Evolutionary conservation across 2,888 invertebrate species (phyloP).

Genomic region (Alsophila aescularia): DNA sequence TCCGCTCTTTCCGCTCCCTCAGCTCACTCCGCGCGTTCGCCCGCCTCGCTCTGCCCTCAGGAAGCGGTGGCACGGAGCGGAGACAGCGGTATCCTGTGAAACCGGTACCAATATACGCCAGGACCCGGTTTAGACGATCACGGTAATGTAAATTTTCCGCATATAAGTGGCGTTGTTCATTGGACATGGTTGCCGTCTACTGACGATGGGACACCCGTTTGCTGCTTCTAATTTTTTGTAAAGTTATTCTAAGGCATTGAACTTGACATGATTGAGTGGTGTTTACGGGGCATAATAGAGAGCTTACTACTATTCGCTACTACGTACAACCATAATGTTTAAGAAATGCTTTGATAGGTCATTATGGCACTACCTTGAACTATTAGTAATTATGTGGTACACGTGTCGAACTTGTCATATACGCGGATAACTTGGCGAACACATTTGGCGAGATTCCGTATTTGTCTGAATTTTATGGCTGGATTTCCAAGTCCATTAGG

Average conservation of each 20-base stretch:
- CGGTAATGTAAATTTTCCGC: conserved; percentile 22
- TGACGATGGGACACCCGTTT: neutral
- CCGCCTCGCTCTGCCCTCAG: conserved; percentile 37
- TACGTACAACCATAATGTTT: no score
- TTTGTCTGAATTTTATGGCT: no score
- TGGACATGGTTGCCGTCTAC: neutral
- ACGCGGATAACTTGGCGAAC: no score
- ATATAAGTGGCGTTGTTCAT: conserved; percentile 5
- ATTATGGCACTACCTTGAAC: no score
- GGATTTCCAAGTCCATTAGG: no score
- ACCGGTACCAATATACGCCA: conserved; percentile 25
- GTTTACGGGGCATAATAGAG: no score
- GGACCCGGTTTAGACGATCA: conserved; percentile 23
- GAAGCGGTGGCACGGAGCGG: conserved; percentile 78
- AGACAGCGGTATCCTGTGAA: conserved; percentile 75
- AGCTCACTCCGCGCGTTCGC: conserved; percentile 26
- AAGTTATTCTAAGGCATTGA: neutral
- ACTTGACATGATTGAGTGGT: neutral
- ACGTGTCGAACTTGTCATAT: no score
- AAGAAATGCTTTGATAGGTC: no score
- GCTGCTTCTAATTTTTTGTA: neutral
- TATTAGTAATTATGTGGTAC: no score
- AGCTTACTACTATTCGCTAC: no score
- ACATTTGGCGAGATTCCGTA: no score
- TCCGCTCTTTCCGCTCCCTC: conserved; percentile 26